Evolutionary conservation across 2,888 invertebrate species (phyloP), one percentile per base, ranked within the genome.

Genomic region (Schizaphis graminum): DNA sequence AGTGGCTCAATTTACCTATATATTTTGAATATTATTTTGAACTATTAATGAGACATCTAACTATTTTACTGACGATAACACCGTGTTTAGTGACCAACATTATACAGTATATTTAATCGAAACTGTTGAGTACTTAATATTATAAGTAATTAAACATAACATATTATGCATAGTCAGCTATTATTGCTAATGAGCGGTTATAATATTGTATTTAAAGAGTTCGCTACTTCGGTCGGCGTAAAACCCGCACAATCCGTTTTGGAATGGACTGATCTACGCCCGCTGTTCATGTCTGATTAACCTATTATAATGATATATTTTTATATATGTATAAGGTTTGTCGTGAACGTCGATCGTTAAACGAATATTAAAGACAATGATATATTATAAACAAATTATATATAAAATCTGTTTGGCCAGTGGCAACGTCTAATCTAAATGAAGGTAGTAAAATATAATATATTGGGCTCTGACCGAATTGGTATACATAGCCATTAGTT

Each of bases 331-430:
- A 21, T 8, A 77, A 8, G 77, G 77, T 35, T 77, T 77, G 77
- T 35, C 35, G 77, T 77, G 77, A 44, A 86, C 47, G 86, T 85
- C 85, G 85, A 85, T 85, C 85, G 44, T 47, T 47, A 47, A 47
- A 28, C 47, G 28, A 86, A 85, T 44, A 85, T 44, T 44, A 85
- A 85, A 85, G 44, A 85, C 44, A 85, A 85, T 85, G 44, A 86
- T 86, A 86, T 77, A 77, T 77, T 35, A 49, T 86, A 86, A 84
- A 86, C 47, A 47, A 86, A 86, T 86, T 86, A 49, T 86, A 86
- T 86, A 77, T 35, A 35, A 67, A 67, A 67, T 77, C 35, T 77
- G 35, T 77, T 77, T 77, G 77, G 77, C 77, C 77, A 77, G 35
- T 77, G 77, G 77, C 77, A 77, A 77, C 77, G 35, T 77, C 77